Percentiles rank a stretch among this genome's conserved stretches.
phyloP scores from a whole-genome alignment of 2,113 vertebrate genomes.

The Polypterus bichir region DNA sequence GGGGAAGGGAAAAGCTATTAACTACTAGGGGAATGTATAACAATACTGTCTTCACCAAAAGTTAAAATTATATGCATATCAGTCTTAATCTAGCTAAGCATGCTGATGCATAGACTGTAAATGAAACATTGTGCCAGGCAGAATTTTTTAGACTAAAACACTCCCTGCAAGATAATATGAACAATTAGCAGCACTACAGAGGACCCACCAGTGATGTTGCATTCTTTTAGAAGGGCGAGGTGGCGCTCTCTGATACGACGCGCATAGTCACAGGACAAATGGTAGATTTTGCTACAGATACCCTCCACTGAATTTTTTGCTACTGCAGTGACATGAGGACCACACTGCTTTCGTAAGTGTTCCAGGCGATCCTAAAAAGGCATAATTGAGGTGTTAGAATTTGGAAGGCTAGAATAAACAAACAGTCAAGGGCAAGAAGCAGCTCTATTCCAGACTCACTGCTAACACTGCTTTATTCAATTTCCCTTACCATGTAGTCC shows the following conservation, averaged over 20 bases:
- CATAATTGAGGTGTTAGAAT: not conserved
- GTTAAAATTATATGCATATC: too few species aligned
- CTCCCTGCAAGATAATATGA: too few species aligned
- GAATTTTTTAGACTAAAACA: too few species aligned
- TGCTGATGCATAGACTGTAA: too few species aligned
- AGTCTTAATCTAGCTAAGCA: too few species aligned
- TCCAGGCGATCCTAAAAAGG: conserved; percentile 79
- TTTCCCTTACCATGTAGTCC: conserved; percentile 83
- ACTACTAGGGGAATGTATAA: too few species aligned
- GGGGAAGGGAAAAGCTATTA: too few species aligned
- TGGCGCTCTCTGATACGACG: conserved; percentile 80
- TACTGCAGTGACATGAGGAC: conserved; percentile 79
- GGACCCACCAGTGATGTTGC: conserved; percentile 61
- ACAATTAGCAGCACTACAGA: not conserved
- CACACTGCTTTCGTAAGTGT: conserved; percentile 85
- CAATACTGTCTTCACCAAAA: too few species aligned
- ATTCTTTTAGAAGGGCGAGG: conserved; percentile 74
- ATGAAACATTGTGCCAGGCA: too few species aligned
- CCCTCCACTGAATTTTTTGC: conserved; percentile 95
- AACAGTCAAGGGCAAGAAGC: not conserved
- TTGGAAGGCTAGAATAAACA: not conserved
- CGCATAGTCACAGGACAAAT: conserved; percentile 86
- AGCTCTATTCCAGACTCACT: not conserved
- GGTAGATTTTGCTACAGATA: conserved; percentile 95
- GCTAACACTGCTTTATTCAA: not conserved